These are phyloP conservation scores for Octopus bimaculoides DNA, from an alignment of 1,140 invertebrate genomes.

Conservation along the genomic window DNA sequence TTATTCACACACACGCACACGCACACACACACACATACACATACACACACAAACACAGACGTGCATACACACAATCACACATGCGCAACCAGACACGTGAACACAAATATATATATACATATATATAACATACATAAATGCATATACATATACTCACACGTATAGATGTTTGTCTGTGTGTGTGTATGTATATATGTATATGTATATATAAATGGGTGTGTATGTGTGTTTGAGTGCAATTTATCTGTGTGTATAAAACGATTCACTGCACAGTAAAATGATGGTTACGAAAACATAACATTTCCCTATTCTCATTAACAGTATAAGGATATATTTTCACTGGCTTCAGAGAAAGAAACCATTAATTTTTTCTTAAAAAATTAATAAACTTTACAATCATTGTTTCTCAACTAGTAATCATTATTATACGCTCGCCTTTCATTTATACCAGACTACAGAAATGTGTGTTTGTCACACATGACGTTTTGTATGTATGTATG, in stretches of 20 bases:
- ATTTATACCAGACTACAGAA: neutral
- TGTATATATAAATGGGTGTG: neutral
- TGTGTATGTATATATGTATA: neutral
- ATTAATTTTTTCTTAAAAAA: neutral
- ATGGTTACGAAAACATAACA: neutral
- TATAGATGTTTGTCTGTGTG: neutral
- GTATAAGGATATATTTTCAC: neutral
- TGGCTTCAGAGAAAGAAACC: neutral
- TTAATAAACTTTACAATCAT: neutral
- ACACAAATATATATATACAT: neutral
- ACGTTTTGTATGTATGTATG: neutral
- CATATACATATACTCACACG: neutral
- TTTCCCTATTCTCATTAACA: neutral
- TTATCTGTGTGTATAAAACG: neutral
- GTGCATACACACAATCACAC: neutral
- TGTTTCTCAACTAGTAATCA: neutral
- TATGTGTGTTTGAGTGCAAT: neutral
- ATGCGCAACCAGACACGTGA: neutral
- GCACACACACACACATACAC: neutral
- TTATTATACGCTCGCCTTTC: neutral
- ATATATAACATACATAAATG: neutral
- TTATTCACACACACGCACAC: neutral
- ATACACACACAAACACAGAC: neutral
- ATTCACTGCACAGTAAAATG: neutral
- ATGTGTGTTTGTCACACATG: neutral